Evolutionary conservation across 2,888 invertebrate genomes (phyloP).

Genomic region (Sipha maydis): DNA sequence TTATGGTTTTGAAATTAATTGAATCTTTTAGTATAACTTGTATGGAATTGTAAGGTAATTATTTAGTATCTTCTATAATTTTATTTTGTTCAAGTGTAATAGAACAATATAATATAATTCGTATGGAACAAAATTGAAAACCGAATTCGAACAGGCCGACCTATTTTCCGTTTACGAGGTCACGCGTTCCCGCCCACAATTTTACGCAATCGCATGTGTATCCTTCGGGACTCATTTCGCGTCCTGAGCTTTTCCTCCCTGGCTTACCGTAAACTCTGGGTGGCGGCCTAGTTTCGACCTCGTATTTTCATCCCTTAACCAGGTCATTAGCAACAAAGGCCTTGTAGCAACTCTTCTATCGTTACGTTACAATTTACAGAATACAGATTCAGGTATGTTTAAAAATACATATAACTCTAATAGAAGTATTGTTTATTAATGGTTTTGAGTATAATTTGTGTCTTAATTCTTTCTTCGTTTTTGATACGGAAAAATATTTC

Average conservation of each 20-base stretch:
- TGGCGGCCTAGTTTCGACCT: constrained; percentile 52
- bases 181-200: constrained; percentile 46
- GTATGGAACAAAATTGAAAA: constrained; percentile 17
- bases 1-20: no score
- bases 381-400: constrained; percentile 46
- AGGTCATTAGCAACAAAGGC: constrained; percentile 57
- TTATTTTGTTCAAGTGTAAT: background rate
- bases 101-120: background rate
- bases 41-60: no score
- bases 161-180: constrained; percentile 45
- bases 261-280: background rate
- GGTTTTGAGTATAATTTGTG: background rate
- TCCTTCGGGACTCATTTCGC: constrained; percentile 47
- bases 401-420: background rate
- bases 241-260: constrained; percentile 54
- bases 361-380: constrained; percentile 38
- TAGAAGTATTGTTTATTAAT: background rate
- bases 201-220: constrained; percentile 54
- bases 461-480: background rate
- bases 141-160: constrained; percentile 36
- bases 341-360: constrained; percentile 53
- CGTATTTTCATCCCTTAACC: constrained; percentile 53
- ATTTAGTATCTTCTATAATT: no score
- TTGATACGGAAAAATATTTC: background rate
- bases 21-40: no score